These are phyloP conservation scores for Nephrotoma guestfalica DNA, from an alignment of 2,888 invertebrate species.

Conservation along the genomic window DNA sequence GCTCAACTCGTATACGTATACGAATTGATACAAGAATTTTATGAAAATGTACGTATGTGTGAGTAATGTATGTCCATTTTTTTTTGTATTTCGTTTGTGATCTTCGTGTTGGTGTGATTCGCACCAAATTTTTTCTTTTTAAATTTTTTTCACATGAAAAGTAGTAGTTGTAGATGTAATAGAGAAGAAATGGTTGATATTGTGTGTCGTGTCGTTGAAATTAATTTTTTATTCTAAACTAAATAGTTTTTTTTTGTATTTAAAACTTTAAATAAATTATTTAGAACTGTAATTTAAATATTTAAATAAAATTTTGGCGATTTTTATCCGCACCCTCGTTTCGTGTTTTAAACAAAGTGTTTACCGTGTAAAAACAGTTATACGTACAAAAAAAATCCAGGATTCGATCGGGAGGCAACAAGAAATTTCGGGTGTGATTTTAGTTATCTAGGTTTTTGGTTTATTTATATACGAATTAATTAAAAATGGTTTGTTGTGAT, in stretches of 20 bases:
- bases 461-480: background rate
- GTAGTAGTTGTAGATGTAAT: background rate
- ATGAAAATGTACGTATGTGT: background rate
- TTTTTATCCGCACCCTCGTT: background rate
- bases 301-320: background rate
- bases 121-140: background rate
- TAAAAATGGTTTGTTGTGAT: background rate
- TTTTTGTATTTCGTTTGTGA: background rate
- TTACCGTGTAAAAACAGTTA: background rate
- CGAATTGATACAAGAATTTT: background rate
- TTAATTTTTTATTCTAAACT: background rate
- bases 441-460: background rate
- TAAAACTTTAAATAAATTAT: background rate
- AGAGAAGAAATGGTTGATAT: background rate
- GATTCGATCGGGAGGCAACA: background rate
- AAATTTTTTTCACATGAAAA: background rate
- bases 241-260: background rate
- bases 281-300: background rate
- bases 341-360: background rate
- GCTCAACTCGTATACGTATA: background rate
- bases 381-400: background rate
- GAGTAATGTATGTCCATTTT: background rate
- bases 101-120: background rate
- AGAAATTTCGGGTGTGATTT: background rate
- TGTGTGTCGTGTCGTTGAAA: background rate